Evolutionary conservation across 2,888 invertebrate genomes (phyloP), one percentile per base, ranked within the genome.

Genomic region (Sepioteuthis lessoniana): DNA sequence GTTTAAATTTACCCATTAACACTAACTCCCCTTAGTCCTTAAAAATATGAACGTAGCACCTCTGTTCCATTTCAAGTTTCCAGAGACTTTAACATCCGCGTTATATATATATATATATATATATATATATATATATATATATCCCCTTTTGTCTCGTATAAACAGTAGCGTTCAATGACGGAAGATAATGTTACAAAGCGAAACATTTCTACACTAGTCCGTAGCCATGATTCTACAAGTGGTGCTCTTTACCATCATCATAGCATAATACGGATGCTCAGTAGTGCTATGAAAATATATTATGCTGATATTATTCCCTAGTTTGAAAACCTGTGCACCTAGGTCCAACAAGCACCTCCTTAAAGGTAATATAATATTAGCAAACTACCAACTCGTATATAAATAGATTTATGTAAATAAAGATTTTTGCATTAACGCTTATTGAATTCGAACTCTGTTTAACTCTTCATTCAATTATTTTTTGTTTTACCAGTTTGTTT

Each of bases 261-360:
- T 76, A 76, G 13, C 76, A n/a, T n/a, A n/a, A 8, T 76, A 76
- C n/a, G 76, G 76, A 76, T 76, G 76, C 76, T 76, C 76, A 16
- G n/a, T 76, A n/a, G 76, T 76, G n/a, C 76, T 76, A 76, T n/a
- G 42, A 55, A 76, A 76, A 76, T 76, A 76, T 76, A 76, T 55
- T 55, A 55, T 76, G n/a, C 76, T 76, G 76, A 76, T 76, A 76
- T n/a, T 76, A n/a, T 76, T 76, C 25, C n/a, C 76, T 76, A 13
- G n/a, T n/a, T n/a, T 31, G n/a, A n/a, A 76, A 76, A 76, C 31
- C 21, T 50, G 55, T 55, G 55, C 25, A 5, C 55, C 55, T 21
- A 25, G 21, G 7, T 25, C 55, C 25, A 76, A 31, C n/a, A 76
- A n/a, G n/a, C 76, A 8, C 31, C 76, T n/a, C n/a, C 31, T 76